Percentiles rank a stretch among this genome's conserved stretches.
phyloP scores from a whole-genome alignment of 2,113 vertebrate species.

The Apodemus speciosus region DNA sequence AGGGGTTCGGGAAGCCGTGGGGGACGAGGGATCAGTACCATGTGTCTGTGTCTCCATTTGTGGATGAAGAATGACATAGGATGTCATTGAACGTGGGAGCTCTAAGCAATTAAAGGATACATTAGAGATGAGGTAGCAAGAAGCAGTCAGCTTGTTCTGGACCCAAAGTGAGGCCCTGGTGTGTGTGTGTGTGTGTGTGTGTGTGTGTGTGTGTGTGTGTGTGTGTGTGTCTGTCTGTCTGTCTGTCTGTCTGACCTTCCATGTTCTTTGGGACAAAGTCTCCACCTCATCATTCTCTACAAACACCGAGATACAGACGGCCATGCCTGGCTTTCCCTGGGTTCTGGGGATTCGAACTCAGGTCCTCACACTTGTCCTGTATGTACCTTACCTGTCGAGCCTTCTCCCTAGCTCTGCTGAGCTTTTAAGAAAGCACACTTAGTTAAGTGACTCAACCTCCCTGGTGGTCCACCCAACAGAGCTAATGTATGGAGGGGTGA shows the following conservation, averaged over 20 bases:
- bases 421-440: too few relatives aligned
- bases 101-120: background rate
- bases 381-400: background rate
- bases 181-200: background rate
- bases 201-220: background rate
- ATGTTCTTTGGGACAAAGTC: background rate
- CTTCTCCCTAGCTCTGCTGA: background rate
- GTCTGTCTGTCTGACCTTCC: background rate
- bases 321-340: background rate
- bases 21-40: background rate
- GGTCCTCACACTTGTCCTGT: background rate
- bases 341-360: background rate
- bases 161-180: background rate
- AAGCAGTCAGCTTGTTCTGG: background rate
- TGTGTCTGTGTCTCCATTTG: background rate
- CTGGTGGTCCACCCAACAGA: background rate
- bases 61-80: too few relatives aligned
- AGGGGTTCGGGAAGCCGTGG: accelerated
- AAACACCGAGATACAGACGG: background rate
- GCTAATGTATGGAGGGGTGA: background rate
- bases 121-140: too few relatives aligned
- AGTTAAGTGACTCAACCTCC: background rate
- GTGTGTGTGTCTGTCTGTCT: background rate
- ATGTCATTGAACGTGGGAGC: background rate
- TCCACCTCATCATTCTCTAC: too few relatives aligned